These are phyloP conservation scores for Cerceris ruficornis DNA, from an alignment of 2,888 invertebrate genomes.

Conservation along the genomic window DNA sequence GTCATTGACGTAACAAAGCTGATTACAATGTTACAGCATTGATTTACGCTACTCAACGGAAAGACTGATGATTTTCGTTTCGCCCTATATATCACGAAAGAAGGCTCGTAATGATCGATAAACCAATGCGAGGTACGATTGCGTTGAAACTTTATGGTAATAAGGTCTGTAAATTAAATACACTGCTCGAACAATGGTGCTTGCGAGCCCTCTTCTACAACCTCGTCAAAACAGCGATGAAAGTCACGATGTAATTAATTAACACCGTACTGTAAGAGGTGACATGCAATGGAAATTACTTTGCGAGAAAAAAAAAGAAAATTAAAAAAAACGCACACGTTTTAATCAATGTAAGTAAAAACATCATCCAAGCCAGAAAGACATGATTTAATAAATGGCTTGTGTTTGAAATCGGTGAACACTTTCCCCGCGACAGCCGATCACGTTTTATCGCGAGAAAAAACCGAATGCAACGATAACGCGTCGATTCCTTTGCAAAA, in stretches of 20 bases:
- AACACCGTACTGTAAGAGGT: conserved; percentile 43
- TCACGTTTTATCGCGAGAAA: not conserved
- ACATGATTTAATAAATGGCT: conserved; percentile 38
- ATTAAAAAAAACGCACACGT: conserved; percentile 14
- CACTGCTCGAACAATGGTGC: conserved; percentile 14
- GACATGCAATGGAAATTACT: conserved; percentile 3
- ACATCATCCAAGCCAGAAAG: not conserved
- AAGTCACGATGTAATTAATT: conserved; percentile 74
- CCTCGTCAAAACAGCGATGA: conserved; percentile 80
- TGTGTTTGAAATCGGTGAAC: conserved; percentile 44
- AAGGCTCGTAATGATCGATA: conserved; percentile 44
- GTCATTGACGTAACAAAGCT: not conserved
- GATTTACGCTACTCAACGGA: not conserved
- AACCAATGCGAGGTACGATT: conserved; percentile 8
- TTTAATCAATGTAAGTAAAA: conserved; percentile 36
- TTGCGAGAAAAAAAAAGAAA: not conserved
- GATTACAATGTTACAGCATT: not conserved
- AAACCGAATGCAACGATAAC: too few relatives aligned
- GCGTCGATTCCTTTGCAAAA: conserved; percentile 33
- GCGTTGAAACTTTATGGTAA: conserved; percentile 12
- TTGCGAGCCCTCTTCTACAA: conserved; percentile 55
- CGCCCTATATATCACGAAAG: not conserved
- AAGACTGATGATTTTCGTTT: not conserved
- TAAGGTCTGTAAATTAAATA: conserved; percentile 40
- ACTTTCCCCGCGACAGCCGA: conserved; percentile 9